Evolutionary conservation across 2,113 vertebrate species (phyloP).

Genomic region (Notarius lentiginosus): DNA sequence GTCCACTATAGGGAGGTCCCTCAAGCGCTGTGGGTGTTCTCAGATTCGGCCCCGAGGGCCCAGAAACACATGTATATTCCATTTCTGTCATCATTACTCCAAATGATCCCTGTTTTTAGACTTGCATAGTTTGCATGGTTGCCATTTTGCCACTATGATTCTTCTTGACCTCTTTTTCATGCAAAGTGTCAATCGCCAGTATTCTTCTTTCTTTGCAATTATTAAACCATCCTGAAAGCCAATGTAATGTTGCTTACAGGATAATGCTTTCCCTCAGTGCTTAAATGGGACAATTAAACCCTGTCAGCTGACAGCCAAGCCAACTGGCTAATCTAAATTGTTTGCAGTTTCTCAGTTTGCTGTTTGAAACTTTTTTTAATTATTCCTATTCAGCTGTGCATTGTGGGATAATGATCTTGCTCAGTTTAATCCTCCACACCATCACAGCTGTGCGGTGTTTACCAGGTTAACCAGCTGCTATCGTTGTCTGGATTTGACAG

Average conservation of each 20-base stretch:
- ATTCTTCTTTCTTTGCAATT: background rate
- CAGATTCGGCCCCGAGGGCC: conserved; percentile 59
- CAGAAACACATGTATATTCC: background rate
- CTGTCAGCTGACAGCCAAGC: background rate
- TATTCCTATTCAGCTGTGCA: conserved; percentile 27
- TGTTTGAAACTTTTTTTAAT: background rate
- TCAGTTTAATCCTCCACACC: conserved; percentile 12
- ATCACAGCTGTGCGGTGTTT: conserved; percentile 40
- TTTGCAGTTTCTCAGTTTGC: conserved; percentile 5
- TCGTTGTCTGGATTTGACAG: conserved; percentile 29
- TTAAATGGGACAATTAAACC: conserved; percentile 17
- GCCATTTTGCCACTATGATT: background rate
- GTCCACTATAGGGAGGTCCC: conserved; percentile 84
- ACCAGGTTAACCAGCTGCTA: conserved; percentile 35
- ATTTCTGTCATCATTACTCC: conserved; percentile 16
- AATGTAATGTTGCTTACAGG: conserved; percentile 68
- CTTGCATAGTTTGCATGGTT: background rate
- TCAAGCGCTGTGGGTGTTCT: conserved; percentile 95
- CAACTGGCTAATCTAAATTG: background rate
- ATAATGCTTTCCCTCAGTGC: conserved; percentile 68
- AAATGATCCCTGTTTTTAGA: conserved; percentile 7
- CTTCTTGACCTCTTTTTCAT: background rate
- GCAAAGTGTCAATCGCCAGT: background rate
- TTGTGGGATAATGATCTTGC: conserved; percentile 25
- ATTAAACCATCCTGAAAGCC: conserved; percentile 70